Evolutionary conservation across 1,140 invertebrate species (phyloP), one percentile per base, ranked within the genome.

Genomic region (Hetaerina americana): DNA sequence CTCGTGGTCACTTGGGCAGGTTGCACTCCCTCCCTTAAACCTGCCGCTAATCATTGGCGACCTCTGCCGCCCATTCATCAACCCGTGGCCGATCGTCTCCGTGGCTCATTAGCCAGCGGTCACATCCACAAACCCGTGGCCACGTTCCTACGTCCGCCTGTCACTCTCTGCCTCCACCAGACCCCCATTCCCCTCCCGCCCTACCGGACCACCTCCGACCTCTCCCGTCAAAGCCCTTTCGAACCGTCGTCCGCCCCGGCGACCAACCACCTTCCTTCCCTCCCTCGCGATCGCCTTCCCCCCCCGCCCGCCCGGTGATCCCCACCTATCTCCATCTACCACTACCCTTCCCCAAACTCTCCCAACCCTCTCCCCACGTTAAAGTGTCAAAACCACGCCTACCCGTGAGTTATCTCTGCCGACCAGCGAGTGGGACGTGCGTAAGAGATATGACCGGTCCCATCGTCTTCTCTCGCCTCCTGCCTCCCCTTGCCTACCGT

Each of bases 321-420:
- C 29, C 26, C 67, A n/a, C n/a, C n/a, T n/a, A n/a, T 26, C 29
- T 28, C 69, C 27, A 22, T 22, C 8, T 29, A 18, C 28, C 69
- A 1, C 12, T 28, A 6, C n/a, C 27, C 25, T 31, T 27, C 24
- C 22, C 40, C 15, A 27, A 18, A 8, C 40, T 25, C 27, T 22
- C 31, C 69, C 5, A 15, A n/a, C 69, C 27, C 66, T 71, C 22
- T 27, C n/a, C n/a, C 26, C 31, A 70, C 25, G 25, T 26, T 69
- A 28, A 69, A 69, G 68, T 69, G 68, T 69, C 68, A 69, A 69
- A 69, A 69, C 68, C 68, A 69, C 68, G 68, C 68, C 68, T 69
- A 27, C 68, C 26, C 22, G 68, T 69, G 28, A 69, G 28, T 69
- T 69, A 69, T 69, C 26, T 69, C 28, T n/a, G 22, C 26, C 68